Evolutionary conservation across 2,797 vertebrate genomes (phyloP).

Genomic region (Loris lydekkerianus): DNA sequence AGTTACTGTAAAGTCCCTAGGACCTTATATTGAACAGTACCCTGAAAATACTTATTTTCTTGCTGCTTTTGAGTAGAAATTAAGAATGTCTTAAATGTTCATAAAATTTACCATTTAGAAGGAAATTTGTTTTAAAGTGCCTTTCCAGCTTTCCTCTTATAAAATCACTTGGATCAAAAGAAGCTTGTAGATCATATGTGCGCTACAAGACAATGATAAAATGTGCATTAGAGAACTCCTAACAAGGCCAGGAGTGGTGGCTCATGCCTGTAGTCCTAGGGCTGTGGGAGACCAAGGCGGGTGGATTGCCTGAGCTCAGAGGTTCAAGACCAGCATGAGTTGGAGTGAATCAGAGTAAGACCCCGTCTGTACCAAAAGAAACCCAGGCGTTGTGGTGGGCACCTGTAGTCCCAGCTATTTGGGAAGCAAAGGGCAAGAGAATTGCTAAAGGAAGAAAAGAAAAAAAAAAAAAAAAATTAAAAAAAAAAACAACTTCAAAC

Average conservation of each 20-base stretch:
- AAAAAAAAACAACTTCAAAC: too few species aligned
- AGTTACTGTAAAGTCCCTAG: background rate
- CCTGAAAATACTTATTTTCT: conserved; percentile 35
- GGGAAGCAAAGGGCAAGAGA: too few species aligned
- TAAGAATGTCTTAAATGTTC: conserved; percentile 40
- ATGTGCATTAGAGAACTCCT: background rate
- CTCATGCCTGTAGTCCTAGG: too few species aligned
- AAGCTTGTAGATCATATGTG: background rate
- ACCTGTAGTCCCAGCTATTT: too few species aligned
- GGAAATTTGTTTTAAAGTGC: background rate
- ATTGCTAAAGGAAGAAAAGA: too few species aligned
- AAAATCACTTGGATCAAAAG: background rate
- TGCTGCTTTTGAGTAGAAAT: conserved; percentile 48
- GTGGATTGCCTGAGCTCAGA: too few species aligned
- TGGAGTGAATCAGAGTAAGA: too few species aligned
- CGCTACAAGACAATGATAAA: background rate
- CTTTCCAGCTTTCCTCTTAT: background rate
- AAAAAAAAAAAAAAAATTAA: too few species aligned
- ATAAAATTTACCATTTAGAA: conserved; percentile 34
- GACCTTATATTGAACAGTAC: conserved; percentile 13
- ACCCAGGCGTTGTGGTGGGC: too few species aligned
- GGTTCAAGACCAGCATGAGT: too few species aligned
- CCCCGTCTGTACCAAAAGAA: too few species aligned
- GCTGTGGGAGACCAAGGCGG: too few species aligned
- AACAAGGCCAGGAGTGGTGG: background rate